These are phyloP conservation scores for Pelobates cultripes DNA, from an alignment of 2,797 vertebrate species.

Conservation along the genomic window DNA sequence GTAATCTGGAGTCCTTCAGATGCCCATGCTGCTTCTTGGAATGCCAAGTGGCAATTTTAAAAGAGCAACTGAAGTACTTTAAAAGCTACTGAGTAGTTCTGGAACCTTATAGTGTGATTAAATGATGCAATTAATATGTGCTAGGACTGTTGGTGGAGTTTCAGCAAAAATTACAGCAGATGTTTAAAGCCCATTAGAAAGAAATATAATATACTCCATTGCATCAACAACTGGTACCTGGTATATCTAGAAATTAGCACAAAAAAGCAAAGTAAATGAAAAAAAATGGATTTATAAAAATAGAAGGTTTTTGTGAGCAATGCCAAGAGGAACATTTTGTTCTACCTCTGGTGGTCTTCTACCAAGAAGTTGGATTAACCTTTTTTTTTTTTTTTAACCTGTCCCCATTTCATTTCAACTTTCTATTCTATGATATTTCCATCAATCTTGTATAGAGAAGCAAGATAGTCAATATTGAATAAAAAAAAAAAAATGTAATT, in stretches of 20 bases:
- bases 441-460: background rate
- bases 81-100: conserved; percentile 52
- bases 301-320: background rate
- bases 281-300: background rate
- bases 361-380: background rate
- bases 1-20: conserved; percentile 52
- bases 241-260: conserved; percentile 5
- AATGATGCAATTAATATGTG: conserved; percentile 53
- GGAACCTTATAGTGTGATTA: conserved; percentile 47
- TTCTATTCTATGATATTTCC: background rate
- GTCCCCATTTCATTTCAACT: background rate
- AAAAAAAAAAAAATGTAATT: background rate
- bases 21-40: conserved; percentile 53
- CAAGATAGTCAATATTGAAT: background rate
- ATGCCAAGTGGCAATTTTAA: conserved; percentile 46
- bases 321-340: background rate
- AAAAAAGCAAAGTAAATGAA: conserved; percentile 20
- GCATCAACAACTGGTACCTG: conserved; percentile 5
- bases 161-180: conserved; percentile 46
- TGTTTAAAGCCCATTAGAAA: conserved; percentile 47
- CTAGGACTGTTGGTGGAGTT: conserved; percentile 42
- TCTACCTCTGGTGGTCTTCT: background rate
- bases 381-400: background rate
- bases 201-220: conserved; percentile 20
- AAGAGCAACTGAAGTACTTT: conserved; percentile 51